Base-by-base conservation (phyloP, 2,797 vertebrate genomes). In the Phaenicophaeus curvirostris region DNA sequence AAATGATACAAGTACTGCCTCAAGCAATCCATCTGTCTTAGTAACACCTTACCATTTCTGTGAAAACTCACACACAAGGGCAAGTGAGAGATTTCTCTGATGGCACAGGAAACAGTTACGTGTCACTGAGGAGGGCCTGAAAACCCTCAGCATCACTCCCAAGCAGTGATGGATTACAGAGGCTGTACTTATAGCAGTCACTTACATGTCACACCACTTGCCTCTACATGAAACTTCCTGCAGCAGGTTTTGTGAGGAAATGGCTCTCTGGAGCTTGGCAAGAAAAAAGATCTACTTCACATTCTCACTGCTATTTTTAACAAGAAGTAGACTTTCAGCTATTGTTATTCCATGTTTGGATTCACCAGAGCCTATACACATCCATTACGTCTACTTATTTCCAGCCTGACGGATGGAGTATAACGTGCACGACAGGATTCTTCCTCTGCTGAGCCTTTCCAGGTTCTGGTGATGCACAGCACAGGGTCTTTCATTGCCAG, bases 161-260 rank as follows among this genome's bases (percentile, higher is more conserved):
- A 46, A 20, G 28, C 4, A 17, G 20, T 0, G 0, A 30, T 14
- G 41, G 39, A 50, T 73, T 74, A 68, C 73, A 41, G 76, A 77
- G 69, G 28, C 41, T 85, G 82, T 71, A 55, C 55, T 80, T 28
- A 25, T 3, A 44, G 48, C 21, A 15, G 3, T 48, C 2, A 1
- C 35, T 42, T 4, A 1, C 3, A 50, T 73, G 78, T 91, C 91
- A 92, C 85, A 74, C 68, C 19, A 3, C 72, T 13, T 31, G 79
- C 39, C 76, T 59, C 59, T 78, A 20, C 28, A 35, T 39, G 59
- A 61, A 87, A 46, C 25, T 68, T 80, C 87, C 79, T 87, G 65
- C 21, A 21, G 74, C 90, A 85, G 68, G 82, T 96, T 95, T 85
- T 94, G 50, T 58, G 77, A 81, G 67, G 89, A 87, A 25, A 3